Evolutionary conservation across 1,140 invertebrate species (phyloP).

Genomic region (Sarcophaga bullata): DNA sequence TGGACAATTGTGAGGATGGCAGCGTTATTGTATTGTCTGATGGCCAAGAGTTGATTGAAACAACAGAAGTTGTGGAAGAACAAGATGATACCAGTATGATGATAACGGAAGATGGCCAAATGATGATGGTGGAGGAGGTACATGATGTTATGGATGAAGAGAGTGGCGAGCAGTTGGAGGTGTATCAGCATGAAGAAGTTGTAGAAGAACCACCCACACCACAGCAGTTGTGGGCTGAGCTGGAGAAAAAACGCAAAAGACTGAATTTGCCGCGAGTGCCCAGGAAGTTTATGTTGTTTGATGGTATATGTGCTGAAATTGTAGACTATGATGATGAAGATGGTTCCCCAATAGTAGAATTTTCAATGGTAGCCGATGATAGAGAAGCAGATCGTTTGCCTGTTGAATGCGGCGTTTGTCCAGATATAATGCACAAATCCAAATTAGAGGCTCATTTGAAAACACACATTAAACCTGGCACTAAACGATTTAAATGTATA

Average conservation of each 20-base stretch:
- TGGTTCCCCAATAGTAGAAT: constrained; percentile 57
- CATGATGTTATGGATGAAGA: constrained; percentile 19
- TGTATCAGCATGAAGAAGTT: constrained; percentile 30
- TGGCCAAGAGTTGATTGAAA: constrained; percentile 4
- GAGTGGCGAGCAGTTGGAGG: neutral
- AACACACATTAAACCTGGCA: constrained; percentile 55
- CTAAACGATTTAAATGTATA: constrained; percentile 57
- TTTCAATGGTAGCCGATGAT: constrained; percentile 52
- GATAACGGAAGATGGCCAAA: neutral
- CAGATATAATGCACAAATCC: constrained; percentile 58
- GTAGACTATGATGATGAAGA: constrained; percentile 57
- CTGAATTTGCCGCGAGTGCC: constrained; percentile 18
- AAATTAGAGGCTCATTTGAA: constrained; percentile 57
- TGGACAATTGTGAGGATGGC: constrained; percentile 8
- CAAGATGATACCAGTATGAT: neutral
- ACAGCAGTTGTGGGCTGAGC: neutral
- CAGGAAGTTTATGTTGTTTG: constrained; percentile 53
- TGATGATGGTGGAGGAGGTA: constrained; percentile 31
- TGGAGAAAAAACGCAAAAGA: constrained; percentile 30
- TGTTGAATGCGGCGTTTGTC: constrained; percentile 59
- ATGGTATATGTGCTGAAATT: constrained; percentile 59
- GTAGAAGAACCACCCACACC: neutral
- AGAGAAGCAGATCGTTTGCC: constrained; percentile 48
- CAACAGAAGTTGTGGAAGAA: constrained; percentile 4
- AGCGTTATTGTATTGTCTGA: neutral